A percentile compares a stretch with the other conserved stretches of the same genome.
phyloP scores from a whole-genome alignment of 2,888 invertebrate genomes.

The Rambutsinella grinnellia region DNA sequence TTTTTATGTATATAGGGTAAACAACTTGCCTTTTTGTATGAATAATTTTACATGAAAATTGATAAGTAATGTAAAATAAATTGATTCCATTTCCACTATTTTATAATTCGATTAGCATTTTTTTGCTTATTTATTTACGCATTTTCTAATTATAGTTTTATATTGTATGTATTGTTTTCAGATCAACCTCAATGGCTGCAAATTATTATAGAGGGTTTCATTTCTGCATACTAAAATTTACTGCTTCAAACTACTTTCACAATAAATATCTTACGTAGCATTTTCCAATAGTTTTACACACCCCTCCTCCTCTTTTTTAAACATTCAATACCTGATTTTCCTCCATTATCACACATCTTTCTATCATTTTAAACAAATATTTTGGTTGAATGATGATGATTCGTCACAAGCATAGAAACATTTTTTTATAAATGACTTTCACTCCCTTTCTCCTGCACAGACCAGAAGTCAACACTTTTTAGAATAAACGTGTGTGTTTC shows the following conservation, averaged over 20 bases:
- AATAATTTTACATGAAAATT: no score
- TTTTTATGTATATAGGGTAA: background rate
- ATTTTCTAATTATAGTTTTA: background rate
- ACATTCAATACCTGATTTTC: background rate
- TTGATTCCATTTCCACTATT: no score
- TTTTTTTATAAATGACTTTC: background rate
- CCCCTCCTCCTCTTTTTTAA: no score
- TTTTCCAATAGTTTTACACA: slow-evolving; percentile 32
- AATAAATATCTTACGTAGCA: slow-evolving; percentile 39
- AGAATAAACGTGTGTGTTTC: background rate
- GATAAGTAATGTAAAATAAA: no score
- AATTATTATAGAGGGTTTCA: slow-evolving; percentile 9
- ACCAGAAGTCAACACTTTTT: background rate
- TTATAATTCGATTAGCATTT: no score
- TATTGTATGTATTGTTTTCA: slow-evolving; percentile 33
- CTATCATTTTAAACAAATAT: slow-evolving; percentile 32
- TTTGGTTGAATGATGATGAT: slow-evolving; percentile 22
- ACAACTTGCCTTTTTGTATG: background rate
- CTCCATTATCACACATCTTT: slow-evolving; percentile 48
- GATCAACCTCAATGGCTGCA: slow-evolving; percentile 38
- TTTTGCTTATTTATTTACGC: slow-evolving; percentile 42
- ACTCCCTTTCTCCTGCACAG: no score
- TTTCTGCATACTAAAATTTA: slow-evolving; percentile 35
- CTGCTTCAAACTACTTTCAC: slow-evolving; percentile 29
- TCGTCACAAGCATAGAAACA: slow-evolving; percentile 25